phyloP scores from a whole-genome alignment of 1,140 invertebrate genomes.

The Drosophila arawakana region DNA sequence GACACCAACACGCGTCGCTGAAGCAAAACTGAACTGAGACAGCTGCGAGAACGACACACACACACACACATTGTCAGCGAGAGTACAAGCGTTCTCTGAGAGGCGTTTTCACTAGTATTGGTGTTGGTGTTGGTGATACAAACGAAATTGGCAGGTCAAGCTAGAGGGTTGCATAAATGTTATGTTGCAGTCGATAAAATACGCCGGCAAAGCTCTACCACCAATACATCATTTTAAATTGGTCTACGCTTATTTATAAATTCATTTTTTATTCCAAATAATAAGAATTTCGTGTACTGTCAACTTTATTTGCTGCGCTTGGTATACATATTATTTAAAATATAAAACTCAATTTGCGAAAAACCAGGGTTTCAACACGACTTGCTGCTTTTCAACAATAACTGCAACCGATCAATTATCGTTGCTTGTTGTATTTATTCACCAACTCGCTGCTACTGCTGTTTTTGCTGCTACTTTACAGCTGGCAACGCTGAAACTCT shows the following conservation, averaged over 20 bases:
- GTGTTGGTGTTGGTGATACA: constrained; percentile 14
- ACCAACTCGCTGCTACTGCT: constrained; percentile 24
- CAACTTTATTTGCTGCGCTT: too few species aligned
- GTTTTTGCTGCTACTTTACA: neutral
- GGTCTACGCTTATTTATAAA: too few species aligned
- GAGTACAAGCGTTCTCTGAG: constrained; percentile 45
- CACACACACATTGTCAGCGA: constrained; percentile 25
- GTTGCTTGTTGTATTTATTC: constrained; percentile 33
- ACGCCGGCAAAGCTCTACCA: constrained; percentile 2
- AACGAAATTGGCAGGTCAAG: constrained; percentile 50
- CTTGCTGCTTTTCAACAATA: neutral
- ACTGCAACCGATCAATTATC: constrained; percentile 26
- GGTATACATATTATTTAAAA: neutral
- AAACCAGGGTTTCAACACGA: constrained; percentile 22
- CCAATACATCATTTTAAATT: neutral
- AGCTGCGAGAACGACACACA: constrained; percentile 44
- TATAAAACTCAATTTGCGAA: neutral
- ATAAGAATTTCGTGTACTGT: neutral
- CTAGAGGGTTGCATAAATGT: constrained; percentile 47
- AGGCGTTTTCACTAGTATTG: constrained; percentile 22
- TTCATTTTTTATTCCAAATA: too few species aligned
- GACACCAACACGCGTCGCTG: constrained; percentile 57
- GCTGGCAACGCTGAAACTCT: constrained; percentile 38
- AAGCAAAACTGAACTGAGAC: constrained; percentile 45
- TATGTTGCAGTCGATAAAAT: neutral